These are phyloP conservation scores for Acanthococcus lagerstroemiae DNA, from an alignment of 2,888 invertebrate species.

Conservation along the genomic window DNA sequence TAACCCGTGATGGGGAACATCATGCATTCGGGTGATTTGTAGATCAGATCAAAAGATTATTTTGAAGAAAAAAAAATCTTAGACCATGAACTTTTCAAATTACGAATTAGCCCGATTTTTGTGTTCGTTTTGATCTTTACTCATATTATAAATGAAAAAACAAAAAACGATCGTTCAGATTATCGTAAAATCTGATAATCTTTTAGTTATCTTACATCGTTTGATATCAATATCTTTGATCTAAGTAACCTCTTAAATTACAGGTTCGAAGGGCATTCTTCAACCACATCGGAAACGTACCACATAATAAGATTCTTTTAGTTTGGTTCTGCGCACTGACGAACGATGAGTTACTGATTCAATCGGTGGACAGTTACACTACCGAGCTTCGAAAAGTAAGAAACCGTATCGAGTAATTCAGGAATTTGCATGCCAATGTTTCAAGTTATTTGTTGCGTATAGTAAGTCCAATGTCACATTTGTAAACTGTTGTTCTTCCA, in stretches of 20 bases:
- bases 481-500: neutral
- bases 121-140: no score
- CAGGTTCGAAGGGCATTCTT: conserved; percentile 10
- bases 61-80: no score
- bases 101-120: neutral
- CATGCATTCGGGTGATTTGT: no score
- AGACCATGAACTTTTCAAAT: no score
- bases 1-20: no score
- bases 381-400: conserved; percentile 1
- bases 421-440: neutral
- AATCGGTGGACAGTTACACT: conserved; percentile 1
- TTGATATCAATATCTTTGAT: no score
- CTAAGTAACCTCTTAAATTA: no score
- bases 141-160: no score
- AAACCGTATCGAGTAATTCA: no score
- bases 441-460: neutral
- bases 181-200: neutral
- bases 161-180: no score
- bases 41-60: no score
- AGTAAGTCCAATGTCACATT: neutral
- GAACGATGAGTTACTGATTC: conserved; percentile 5
- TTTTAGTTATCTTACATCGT: neutral
- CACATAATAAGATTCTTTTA: conserved; percentile 1
- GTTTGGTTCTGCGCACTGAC: conserved; percentile 14
- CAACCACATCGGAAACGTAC: neutral